Conservation (phyloP, 2,113 vertebrate species). For the Nannospalax galili region DNA sequence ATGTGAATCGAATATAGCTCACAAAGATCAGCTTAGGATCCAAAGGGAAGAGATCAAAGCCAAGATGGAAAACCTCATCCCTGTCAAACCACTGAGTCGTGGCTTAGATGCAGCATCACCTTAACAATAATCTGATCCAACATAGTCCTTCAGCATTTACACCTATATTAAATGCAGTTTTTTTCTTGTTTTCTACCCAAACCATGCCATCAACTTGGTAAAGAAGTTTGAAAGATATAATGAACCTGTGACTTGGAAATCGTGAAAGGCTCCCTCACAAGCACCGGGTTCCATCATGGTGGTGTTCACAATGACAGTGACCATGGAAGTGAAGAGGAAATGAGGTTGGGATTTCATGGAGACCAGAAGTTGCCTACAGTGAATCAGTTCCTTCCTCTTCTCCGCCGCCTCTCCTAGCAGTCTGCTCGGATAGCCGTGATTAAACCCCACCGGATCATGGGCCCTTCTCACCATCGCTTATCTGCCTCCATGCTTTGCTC, state of each 20-base stretch:
- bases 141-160: not conserved
- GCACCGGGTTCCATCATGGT: not conserved
- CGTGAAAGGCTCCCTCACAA: not conserved
- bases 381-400: not conserved
- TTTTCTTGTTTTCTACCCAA: conserved; percentile 20
- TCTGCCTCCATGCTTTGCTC: not conserved
- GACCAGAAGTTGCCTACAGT: not conserved
- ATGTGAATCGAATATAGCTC: not conserved
- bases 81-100: not conserved
- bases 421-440: not conserved
- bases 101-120: not conserved
- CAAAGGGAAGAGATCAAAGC: not conserved
- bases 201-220: not conserved
- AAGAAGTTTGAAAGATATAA: conserved; percentile 38
- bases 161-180: not conserved
- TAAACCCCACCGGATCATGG: not conserved
- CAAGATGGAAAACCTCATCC: not conserved
- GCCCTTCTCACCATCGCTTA: not conserved
- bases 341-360: not conserved
- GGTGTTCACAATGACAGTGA: not conserved
- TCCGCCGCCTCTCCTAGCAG: not conserved
- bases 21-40: not conserved
- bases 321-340: not conserved
- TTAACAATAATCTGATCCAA: not conserved
- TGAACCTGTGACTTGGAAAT: not conserved